Conservation (phyloP, 30 jellyfish, hydroid and myxozoan species). For the Sanderia malayensis region DNA sequence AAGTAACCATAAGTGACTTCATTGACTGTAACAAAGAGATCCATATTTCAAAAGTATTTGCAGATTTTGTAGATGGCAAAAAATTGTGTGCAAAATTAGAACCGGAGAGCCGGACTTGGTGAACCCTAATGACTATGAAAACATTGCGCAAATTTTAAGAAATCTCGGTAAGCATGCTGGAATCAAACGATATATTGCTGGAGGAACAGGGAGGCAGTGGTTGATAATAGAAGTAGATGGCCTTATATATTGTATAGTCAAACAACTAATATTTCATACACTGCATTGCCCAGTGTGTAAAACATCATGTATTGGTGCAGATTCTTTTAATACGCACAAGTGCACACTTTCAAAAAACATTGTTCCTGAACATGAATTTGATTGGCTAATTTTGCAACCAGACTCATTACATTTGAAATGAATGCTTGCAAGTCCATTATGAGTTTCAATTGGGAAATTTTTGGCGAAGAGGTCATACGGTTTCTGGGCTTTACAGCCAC, state of each 20-base stretch:
- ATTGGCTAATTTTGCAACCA: too few species aligned
- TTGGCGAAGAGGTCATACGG: too few species aligned
- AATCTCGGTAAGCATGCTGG: slow-evolving; percentile 27
- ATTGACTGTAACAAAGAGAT: background rate
- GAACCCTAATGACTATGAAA: slow-evolving; percentile 4
- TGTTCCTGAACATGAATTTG: slow-evolving; percentile 11
- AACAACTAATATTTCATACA: background rate
- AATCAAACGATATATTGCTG: background rate
- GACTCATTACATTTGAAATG: too few species aligned
- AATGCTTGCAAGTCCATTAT: too few species aligned
- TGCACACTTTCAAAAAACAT: slow-evolving; percentile 1
- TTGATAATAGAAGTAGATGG: background rate
- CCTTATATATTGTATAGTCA: background rate
- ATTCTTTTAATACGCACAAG: background rate
- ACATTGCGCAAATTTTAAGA: background rate
- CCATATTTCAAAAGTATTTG: background rate
- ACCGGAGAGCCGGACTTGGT: slow-evolving; percentile 35
- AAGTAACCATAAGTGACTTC: background rate
- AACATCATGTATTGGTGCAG: background rate
- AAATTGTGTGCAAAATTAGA: background rate
- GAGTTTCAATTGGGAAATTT: too few species aligned
- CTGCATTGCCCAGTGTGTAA: slow-evolving; percentile 9
- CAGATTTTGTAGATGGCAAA: background rate
- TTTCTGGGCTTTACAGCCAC: too few species aligned
- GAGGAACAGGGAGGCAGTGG: slow-evolving; percentile 37